Evolutionary conservation across 2,888 invertebrate species (phyloP).

Genomic region (Argynnis bischoffii): DNA sequence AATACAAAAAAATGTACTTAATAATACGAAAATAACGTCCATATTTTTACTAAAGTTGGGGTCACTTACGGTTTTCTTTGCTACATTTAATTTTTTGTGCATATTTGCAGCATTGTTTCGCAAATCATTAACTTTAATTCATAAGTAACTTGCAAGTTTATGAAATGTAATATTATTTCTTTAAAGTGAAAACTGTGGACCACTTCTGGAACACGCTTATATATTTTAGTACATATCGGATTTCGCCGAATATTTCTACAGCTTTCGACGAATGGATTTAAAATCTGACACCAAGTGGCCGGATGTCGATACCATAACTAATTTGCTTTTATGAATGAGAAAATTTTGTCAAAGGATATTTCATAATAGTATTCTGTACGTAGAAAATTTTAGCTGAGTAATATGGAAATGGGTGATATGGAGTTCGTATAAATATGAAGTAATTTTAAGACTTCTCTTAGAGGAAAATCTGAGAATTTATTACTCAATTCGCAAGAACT

Average conservation of each 20-base stretch:
- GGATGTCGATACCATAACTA: background rate
- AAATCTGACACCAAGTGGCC: conserved; percentile 32
- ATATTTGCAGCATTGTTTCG: conserved; percentile 5
- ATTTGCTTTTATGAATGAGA: too few species aligned
- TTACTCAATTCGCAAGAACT: too few species aligned
- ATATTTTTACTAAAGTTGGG: background rate
- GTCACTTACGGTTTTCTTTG: conserved; percentile 9
- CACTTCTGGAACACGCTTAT: conserved; percentile 20
- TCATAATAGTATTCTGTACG: too few species aligned
- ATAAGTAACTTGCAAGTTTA: conserved; percentile 1
- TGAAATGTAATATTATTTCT: background rate
- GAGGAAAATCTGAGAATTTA: too few species aligned
- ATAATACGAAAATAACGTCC: too few species aligned
- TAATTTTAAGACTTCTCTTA: too few species aligned
- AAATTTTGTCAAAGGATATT: too few species aligned
- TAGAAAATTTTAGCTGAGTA: too few species aligned
- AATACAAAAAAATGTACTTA: too few species aligned
- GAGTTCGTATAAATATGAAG: too few species aligned
- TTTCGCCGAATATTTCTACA: conserved; percentile 49
- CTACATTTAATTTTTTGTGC: conserved; percentile 7
- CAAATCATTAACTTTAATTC: conserved; percentile 13
- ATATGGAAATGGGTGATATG: too few species aligned
- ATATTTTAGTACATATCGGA: conserved; percentile 39
- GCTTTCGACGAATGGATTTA: conserved; percentile 36
- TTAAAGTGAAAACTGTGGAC: background rate